Percentiles rank a stretch among this genome's conserved stretches.
phyloP scores from a whole-genome alignment of 2,797 vertebrate genomes.

The Labeo calbasu region DNA sequence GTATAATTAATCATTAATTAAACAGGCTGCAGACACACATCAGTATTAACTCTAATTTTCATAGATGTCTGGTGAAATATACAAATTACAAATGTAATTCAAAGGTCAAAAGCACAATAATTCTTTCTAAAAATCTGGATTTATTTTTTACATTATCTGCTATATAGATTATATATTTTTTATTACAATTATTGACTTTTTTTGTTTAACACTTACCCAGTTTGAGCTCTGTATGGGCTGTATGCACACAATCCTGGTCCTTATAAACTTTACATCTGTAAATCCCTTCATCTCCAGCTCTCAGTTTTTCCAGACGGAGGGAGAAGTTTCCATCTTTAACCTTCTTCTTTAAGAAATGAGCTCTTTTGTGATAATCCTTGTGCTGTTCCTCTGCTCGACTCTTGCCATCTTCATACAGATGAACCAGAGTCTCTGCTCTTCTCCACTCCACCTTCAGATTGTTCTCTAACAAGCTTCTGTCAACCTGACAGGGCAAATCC shows the following conservation, averaged over 20 bases:
- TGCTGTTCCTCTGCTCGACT: neutral
- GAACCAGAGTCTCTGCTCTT: no score
- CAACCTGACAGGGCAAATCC: neutral
- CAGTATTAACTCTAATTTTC: no score
- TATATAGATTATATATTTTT: no score
- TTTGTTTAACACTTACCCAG: neutral
- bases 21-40: no score
- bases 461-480: neutral
- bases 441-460: neutral
- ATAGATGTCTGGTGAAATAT: no score
- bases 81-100: no score
- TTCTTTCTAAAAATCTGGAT: neutral
- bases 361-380: neutral
- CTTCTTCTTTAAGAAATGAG: neutral
- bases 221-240: rapidly evolving
- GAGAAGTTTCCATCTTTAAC: slow-evolving; percentile 12
- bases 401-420: neutral
- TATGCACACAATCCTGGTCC: neutral
- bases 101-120: no score
- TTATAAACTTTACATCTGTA: neutral
- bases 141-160: neutral
- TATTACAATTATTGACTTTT: neutral
- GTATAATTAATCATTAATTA: no score
- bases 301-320: neutral
- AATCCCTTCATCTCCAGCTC: neutral